Base-by-base conservation (phyloP, 2,113 vertebrate species). In the Leptobrachium ailaonicum region DNA sequence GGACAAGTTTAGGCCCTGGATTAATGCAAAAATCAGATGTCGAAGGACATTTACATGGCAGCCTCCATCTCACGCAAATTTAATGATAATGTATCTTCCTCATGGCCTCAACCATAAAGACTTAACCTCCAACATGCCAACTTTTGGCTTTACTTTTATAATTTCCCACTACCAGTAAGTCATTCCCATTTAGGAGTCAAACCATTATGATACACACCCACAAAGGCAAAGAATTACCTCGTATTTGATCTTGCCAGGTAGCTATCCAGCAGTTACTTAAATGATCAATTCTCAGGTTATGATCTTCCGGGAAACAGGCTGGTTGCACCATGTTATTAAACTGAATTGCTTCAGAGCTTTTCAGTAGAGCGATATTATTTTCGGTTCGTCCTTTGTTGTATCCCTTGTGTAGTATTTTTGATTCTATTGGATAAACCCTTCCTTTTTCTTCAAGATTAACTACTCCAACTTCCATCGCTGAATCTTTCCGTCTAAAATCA, bases 231-330 rank as follows among this genome's bases (percentile, higher is more conserved):
- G 3, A 7, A n/a, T 44, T 20, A 75, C 73, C 73, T 75, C 50
- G 42, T 20, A 43, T 40, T 7, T 40, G n/a, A 50, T 75, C 20
- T 66, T 6, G 41, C 32, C 45, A 50, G n/a, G n/a, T 66, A 40
- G 60, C 6, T 50, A 75, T 43, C 62, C 43, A 41, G 44, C 73
- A 75, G 60, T 66, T 75, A 44, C 40, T 45, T 9, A 75, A 41
- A 8, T 6, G 14, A n/a, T 75, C 41, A 32, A 14, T 9, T 45
- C 13, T 14, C 6, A 75, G 73, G 9, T 40, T 7, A 12, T 66
- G 10, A 41, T 66, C 20, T 6, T 50, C 44, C 6, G 73, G 73
- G 44, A 43, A 75, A 32, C 73, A 75, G 62, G 43, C 73, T 10
- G 73, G 60, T 42, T 13, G 60, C 8, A 75, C 62, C 43, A 41